These are phyloP conservation scores for Drosophila tripunctata DNA, from an alignment of 2,888 invertebrate species.

Conservation along the genomic window DNA sequence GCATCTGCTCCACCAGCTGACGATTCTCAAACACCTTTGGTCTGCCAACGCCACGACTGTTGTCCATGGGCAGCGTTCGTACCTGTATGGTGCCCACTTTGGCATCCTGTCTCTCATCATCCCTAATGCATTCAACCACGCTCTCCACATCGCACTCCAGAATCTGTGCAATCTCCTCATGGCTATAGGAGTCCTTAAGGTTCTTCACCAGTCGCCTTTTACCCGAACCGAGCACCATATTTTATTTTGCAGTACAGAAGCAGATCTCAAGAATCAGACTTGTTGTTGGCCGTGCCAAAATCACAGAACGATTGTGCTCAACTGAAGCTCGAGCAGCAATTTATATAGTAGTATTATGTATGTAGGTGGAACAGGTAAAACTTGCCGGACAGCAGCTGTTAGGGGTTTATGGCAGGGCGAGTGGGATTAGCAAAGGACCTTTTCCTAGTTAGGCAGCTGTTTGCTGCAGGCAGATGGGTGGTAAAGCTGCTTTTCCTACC, in stretches of 20 bases:
- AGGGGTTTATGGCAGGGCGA: conserved; percentile 17
- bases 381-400: background rate
- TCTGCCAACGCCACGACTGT: conserved; percentile 52
- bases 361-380: conserved; percentile 45
- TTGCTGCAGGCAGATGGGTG: background rate
- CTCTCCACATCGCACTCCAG: conserved; percentile 56
- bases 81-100: conserved; percentile 30
- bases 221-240: conserved; percentile 38
- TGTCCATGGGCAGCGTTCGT: conserved; percentile 2
- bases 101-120: conserved; percentile 13
- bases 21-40: conserved; percentile 64
- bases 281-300: conserved; percentile 46
- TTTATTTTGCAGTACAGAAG: too few species aligned
- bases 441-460: background rate
- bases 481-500: too few species aligned
- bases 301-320: conserved; percentile 27
- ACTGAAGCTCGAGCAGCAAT: background rate
- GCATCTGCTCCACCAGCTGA: conserved; percentile 50
- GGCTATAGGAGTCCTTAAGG: conserved; percentile 33
- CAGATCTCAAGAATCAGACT: background rate
- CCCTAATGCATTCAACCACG: conserved; percentile 44
- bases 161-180: conserved; percentile 60
- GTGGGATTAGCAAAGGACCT: conserved; percentile 31
- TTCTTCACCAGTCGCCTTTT: conserved; percentile 33
- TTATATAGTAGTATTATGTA: conserved; percentile 36